Evolutionary conservation across 2,888 invertebrate species (phyloP), one percentile per base, ranked within the genome.

Genomic region (Ophion costatus): DNA sequence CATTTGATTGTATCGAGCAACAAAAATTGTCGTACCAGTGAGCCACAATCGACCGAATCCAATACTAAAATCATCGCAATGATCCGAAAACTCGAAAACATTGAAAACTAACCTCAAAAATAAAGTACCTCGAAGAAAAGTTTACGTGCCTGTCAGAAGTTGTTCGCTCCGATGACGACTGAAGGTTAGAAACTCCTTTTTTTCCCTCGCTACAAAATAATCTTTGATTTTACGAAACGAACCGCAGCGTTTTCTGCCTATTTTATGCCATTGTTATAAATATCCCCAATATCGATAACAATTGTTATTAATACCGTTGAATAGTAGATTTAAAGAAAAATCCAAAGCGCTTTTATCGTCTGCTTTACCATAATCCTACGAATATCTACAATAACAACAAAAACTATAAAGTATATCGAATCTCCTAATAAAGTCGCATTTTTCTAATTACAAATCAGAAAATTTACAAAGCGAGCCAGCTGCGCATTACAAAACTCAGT

Each of bases 401-500:
- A 42, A 45, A 24, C 1, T 51, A 10, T 22, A 1, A 22, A 6
- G 45, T 9, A 42, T 51, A 59, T 1, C 22, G 0, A 56, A 22
- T 57, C 7, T 0, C 69, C 29, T 59, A 29, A 51, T 69, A 45
- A 38, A 2, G 24, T 11, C 7, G 10, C 33, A 20, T 11, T 20
- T 4, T n/a, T n/a, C 7, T n/a, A n/a, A 17, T 51, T 51, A n/a
- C n/a, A 33, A 75, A 61, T 51, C 38, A 9, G 71, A 71, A 1
- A 22, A 45, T 9, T 1, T 20, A 0, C n/a, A 71, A n/a, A 66
- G 77, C 38, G 63, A 79, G 11, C 17, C 59, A 69, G 6, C 20
- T 3, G 59, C 73, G 20, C 74, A 59, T 29, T 89, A 87, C 42
- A 91, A 90, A 86, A 90, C 91, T 33, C 93, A 91, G 82, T 93